Base-by-base conservation (phyloP, 2,888 invertebrate species). In the Oscheius onirici region DNA sequence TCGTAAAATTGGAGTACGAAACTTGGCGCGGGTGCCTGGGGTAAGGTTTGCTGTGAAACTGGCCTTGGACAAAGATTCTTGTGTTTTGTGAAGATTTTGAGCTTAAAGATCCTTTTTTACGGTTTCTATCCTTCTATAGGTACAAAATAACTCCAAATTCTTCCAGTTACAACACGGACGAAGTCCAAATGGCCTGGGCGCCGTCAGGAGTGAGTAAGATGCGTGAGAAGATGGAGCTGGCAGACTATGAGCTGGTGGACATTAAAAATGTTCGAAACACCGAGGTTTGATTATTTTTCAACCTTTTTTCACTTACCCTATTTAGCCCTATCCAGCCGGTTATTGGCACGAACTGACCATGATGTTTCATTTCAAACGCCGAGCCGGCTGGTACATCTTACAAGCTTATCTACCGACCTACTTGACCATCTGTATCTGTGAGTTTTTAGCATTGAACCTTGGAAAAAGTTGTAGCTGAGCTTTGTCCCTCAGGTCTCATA, bases 391-490 rank as follows among this genome's bases (percentile, higher is more conserved):
- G 86, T 86, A 86, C 71, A 86, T 86, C 68, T 74, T 87, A 15
- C 85, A 86, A 57, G 87, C 87, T n/a, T 87, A 87, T 76, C 72
- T 84, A 5, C 87, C 86, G 13, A 87, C 87, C 11, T 87, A 86
- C 77, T 77, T 87, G 24, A 87, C 86, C 28, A 87, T 87, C 70
- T 84, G 83, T 70, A 86, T 86, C 26, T 86, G 86, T 87, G 65
- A 79, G 85, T 80, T 67, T 44, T 63, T 49, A 2, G 2, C 22
- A 3, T 49, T 49, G 17, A 26, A 13, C n/a, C n/a, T n/a, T n/a
- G n/a, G n/a, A n/a, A n/a, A n/a, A n/a, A n/a, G n/a, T n/a, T n/a
- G n/a, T n/a, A n/a, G n/a, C n/a, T n/a, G n/a, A n/a, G n/a, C n/a
- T n/a, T n/a, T n/a, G n/a, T n/a, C n/a, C n/a, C n/a, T n/a, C n/a